Percentiles rank a stretch among this genome's conserved stretches.
Evolutionary conservation across 1,140 invertebrate species (phyloP).

Genomic region (Nomia melanderi): DNA sequence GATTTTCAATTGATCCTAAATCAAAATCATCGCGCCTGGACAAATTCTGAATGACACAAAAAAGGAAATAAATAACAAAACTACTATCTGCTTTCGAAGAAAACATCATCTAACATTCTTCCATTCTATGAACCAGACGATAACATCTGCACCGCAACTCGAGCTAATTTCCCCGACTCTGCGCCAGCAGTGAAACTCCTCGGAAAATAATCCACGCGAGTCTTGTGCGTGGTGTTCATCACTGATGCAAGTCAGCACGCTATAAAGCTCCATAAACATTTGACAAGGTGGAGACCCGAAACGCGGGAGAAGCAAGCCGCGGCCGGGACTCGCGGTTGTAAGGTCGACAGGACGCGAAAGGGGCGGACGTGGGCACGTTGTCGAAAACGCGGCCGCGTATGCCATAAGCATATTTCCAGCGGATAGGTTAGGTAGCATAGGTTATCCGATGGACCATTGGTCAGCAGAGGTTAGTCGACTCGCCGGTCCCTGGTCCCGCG

Average conservation of each 20-base stretch:
- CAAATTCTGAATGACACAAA: no score
- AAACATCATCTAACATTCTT: no score
- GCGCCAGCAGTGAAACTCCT: no score
- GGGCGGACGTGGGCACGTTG: conserved; percentile 43
- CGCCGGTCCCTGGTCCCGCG: conserved; percentile 50
- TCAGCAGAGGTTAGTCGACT: conserved; percentile 72
- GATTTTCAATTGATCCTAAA: no score
- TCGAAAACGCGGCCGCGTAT: conserved; percentile 56
- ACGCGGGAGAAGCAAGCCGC: conserved; percentile 10
- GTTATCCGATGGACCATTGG: conserved; percentile 75
- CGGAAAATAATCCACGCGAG: no score
- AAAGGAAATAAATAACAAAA: no score
- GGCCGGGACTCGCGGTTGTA: not conserved
- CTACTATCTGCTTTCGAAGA: no score
- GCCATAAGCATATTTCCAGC: conserved; percentile 74
- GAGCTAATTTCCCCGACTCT: no score
- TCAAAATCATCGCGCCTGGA: no score
- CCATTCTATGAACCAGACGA: no score
- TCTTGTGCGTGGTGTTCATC: no score
- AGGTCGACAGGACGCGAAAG: conserved; percentile 35
- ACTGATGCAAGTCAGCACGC: not conserved
- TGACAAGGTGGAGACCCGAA: conserved; percentile 3
- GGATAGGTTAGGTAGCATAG: conserved; percentile 69
- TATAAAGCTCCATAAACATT: conserved; percentile 22
- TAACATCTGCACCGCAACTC: no score